These are phyloP conservation scores for Arge pagana DNA, from an alignment of 2,888 invertebrate species.

Conservation along the genomic window DNA sequence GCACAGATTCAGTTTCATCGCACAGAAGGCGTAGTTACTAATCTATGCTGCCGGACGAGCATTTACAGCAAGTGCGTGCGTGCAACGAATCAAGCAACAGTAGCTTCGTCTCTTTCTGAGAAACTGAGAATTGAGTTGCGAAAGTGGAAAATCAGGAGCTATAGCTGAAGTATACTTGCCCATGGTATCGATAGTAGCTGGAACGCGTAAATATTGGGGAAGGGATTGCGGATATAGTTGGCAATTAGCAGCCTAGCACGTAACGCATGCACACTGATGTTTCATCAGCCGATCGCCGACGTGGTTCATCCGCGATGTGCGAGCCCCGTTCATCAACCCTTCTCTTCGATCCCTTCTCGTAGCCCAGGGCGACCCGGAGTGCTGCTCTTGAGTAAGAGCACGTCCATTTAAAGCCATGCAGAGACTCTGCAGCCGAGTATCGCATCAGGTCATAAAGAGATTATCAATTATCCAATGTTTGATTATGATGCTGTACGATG, in stretches of 20 bases:
- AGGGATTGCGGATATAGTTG: too few species aligned
- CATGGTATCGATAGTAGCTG: too few species aligned
- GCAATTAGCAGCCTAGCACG: conserved; percentile 6
- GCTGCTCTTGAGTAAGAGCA: conserved; percentile 2
- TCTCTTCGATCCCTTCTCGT: conserved; percentile 51
- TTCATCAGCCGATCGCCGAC: conserved; percentile 53
- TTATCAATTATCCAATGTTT: conserved; percentile 47
- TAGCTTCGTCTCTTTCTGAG: too few species aligned
- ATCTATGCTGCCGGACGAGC: too few species aligned
- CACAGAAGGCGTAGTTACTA: too few species aligned
- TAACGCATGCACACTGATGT: conserved; percentile 53
- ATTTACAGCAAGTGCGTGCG: too few species aligned
- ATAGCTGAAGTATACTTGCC: too few species aligned
- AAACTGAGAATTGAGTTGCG: too few species aligned
- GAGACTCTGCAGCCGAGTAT: neutral
- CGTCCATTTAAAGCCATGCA: conserved; percentile 1
- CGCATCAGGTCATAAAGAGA: conserved; percentile 47
- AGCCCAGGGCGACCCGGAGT: conserved; percentile 37
- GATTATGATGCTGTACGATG: conserved; percentile 42
- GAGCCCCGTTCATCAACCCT: conserved; percentile 27
- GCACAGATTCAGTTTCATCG: too few species aligned
- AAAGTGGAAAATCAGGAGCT: too few species aligned
- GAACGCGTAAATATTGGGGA: too few species aligned
- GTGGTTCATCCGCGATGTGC: conserved; percentile 7
- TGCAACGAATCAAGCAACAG: too few species aligned